Evolutionary conservation across 2,113 vertebrate species (phyloP), one percentile per base, ranked within the genome.

Genomic region (Dascyllus trimaculatus): DNA sequence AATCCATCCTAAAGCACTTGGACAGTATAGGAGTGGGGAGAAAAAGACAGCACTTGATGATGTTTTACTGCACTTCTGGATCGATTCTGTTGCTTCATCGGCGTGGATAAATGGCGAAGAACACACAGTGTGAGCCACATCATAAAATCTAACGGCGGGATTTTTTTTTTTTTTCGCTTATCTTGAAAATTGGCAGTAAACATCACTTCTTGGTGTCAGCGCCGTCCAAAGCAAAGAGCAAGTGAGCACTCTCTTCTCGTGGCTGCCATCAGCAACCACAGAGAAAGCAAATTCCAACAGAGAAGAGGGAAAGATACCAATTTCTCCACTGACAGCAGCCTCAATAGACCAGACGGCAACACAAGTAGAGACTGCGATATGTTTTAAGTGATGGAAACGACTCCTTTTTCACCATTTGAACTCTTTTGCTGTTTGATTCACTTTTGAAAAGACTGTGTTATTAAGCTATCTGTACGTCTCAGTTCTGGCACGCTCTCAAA

Each of bases 231-330:
- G 24, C 51, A 25, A 24, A 72, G 58, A 35, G 51, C 14, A 2
- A 49, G 32, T 22, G 49, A 35, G 70, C 49, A 38, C 74, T 66
- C 26, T 65, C 60, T 18, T 51, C 58, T 29, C 15, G 68, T 5
- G 29, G 67, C 38, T 24, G 57, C 61, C 69, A 75, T 78, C 70
- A 80, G 40, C 71, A 48, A 45, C 15, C 7, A n/a, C 14, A 72
- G 43, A 19, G 13, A 60, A 51, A 71, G 60, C 61, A 26, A 51
- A 83, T 82, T 80, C 65, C 49, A 75, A 78, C 76, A 78, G 26
- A 70, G 54, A 40, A 8, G 45, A 81, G 6, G 57, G 24, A 71
- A 67, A 67, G 54, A 72, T 11, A n/a, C n/a, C 51, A 62, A 80
- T 78, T 66, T 80, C 29, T 62, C 26, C 66, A 9, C 49, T 19